phyloP scores from a whole-genome alignment of 23 tunicate species.

The Phallusia fumigata region DNA sequence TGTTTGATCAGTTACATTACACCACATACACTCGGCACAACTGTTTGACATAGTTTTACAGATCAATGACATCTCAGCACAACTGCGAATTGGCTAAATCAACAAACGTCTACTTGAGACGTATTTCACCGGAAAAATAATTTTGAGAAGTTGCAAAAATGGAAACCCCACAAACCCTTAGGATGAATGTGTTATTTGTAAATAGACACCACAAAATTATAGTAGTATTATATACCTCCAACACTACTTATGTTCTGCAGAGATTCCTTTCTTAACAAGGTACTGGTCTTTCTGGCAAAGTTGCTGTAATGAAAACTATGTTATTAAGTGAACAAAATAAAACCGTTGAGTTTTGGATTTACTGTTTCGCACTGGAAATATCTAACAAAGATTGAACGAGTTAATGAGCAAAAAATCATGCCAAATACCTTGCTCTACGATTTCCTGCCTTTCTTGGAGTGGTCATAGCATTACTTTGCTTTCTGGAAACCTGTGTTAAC shows the following conservation, averaged over 20 bases:
- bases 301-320: constrained; percentile 41
- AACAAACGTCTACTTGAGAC: too few species aligned
- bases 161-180: too few species aligned
- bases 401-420: not conserved
- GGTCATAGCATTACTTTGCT: constrained; percentile 25
- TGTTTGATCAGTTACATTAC: too few species aligned
- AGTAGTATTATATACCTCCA: constrained; percentile 38
- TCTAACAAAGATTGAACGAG: not conserved
- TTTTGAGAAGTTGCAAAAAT: too few species aligned
- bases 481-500: constrained; percentile 19
- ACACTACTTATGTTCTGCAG: constrained; percentile 50
- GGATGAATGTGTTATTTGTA: too few species aligned
- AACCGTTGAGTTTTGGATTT: not conserved
- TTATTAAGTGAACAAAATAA: not conserved
- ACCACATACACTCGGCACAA: too few species aligned
- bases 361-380: not conserved
- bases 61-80: too few species aligned
- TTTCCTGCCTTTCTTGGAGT: constrained; percentile 68
- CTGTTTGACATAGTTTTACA: too few species aligned
- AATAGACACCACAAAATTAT: not conserved
- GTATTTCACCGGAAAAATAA: too few species aligned
- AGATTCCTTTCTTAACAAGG: constrained; percentile 84
- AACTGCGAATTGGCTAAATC: too few species aligned
- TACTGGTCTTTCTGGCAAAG: constrained; percentile 69
- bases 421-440: constrained; percentile 57